phyloP scores from a whole-genome alignment of 2,113 vertebrate genomes.

The Poeciliopsis occidentalis region DNA sequence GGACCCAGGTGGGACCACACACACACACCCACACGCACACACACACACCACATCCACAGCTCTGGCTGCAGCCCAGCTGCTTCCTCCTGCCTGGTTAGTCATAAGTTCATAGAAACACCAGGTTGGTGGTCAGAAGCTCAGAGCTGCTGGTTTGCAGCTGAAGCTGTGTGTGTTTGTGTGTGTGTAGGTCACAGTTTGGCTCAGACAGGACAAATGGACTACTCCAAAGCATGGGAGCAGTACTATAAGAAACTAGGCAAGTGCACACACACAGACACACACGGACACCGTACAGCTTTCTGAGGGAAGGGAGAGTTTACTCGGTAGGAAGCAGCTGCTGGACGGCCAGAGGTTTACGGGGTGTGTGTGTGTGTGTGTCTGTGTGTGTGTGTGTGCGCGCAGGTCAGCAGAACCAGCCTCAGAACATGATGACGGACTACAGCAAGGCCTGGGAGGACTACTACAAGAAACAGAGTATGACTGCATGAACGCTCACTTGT shows the following conservation, averaged over 20 bases:
- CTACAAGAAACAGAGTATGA: slow-evolving; percentile 92
- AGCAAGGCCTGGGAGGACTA: slow-evolving; percentile 93
- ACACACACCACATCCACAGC: no score
- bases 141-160: neutral
- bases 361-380: slow-evolving; percentile 43
- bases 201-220: slow-evolving; percentile 71
- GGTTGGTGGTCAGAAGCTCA: neutral
- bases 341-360: no score
- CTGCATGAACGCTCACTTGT: neutral
- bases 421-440: slow-evolving; percentile 88
- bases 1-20: slow-evolving; percentile 86
- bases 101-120: neutral
- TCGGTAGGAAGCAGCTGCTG: neutral
- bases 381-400: slow-evolving; percentile 41
- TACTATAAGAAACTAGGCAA: slow-evolving; percentile 65
- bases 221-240: slow-evolving; percentile 60
- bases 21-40: neutral
- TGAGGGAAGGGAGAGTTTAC: neutral
- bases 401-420: slow-evolving; percentile 90
- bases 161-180: slow-evolving; percentile 19
- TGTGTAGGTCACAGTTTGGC: slow-evolving; percentile 66
- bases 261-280: slow-evolving; percentile 21
- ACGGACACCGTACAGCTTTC: neutral
- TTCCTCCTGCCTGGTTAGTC: no score
- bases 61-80: neutral